A percentile compares a stretch with the other conserved stretches of the same genome.
These are phyloP conservation scores for Zapornia atra DNA, from an alignment of 2,113 vertebrate species.

Conservation along the genomic window DNA sequence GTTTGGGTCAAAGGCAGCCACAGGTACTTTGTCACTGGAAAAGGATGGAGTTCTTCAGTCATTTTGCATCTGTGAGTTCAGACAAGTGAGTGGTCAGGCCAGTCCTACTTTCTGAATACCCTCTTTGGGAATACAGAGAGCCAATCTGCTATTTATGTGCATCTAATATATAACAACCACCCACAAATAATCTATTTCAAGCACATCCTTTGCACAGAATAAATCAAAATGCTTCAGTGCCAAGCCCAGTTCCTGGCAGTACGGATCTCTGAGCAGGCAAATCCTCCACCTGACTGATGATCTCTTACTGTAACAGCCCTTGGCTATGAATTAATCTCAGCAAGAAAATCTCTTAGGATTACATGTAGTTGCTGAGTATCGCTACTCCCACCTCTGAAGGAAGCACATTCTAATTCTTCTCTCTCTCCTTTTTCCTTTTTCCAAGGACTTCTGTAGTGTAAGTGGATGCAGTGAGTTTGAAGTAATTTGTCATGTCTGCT, in stretches of 20 bases:
- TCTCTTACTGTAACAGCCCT: background rate
- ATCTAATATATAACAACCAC: background rate
- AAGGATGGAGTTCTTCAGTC: background rate
- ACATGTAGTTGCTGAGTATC: background rate
- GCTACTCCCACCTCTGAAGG: background rate
- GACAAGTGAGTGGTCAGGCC: background rate
- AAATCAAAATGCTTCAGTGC: constrained; percentile 11
- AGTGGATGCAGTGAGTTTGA: background rate
- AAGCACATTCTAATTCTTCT: background rate
- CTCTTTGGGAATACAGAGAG: background rate
- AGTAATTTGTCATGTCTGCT: background rate
- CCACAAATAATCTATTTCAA: background rate
- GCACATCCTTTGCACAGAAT: constrained; percentile 1
- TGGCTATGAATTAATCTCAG: background rate
- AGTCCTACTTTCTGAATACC: background rate
- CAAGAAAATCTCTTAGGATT: background rate
- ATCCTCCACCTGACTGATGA: background rate
- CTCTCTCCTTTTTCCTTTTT: background rate
- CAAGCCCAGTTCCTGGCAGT: background rate
- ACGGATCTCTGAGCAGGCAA: background rate
- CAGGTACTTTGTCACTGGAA: background rate
- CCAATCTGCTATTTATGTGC: background rate
- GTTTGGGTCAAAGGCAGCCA: background rate
- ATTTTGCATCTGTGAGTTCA: background rate
- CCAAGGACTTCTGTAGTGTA: background rate